These are phyloP conservation scores for Zaprionus lachaisei DNA, from an alignment of 1,140 invertebrate species.

Conservation along the genomic window DNA sequence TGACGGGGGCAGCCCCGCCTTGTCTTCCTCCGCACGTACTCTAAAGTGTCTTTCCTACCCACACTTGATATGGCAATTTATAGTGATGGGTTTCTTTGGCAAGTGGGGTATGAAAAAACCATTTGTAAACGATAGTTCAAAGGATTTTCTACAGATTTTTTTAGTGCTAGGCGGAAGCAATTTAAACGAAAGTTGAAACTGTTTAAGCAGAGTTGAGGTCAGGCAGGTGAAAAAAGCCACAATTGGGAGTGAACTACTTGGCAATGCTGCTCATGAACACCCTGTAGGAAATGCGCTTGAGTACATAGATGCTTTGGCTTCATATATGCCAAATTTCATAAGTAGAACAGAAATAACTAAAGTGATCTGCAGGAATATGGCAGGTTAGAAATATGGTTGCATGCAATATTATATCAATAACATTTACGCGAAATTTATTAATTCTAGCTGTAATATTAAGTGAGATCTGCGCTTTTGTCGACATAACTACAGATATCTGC, in stretches of 20 bases:
- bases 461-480: not conserved
- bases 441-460: too few species aligned
- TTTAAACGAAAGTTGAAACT: conserved; percentile 2
- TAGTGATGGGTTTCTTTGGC: not conserved
- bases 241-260: not conserved
- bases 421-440: too few species aligned
- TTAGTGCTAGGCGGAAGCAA: not conserved
- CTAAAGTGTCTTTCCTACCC: conserved; percentile 1
- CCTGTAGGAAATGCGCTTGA: not conserved
- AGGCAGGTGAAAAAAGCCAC: not conserved
- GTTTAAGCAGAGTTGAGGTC: not conserved
- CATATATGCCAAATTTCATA: not conserved
- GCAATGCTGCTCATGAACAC: not conserved
- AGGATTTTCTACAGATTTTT: conserved; percentile 5
- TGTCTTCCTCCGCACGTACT: conserved; percentile 6
- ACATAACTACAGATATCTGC: not conserved
- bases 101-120: not conserved
- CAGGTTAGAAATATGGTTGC: too few species aligned
- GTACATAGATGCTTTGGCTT: not conserved
- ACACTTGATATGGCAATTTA: not conserved
- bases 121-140: conserved; percentile 3
- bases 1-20: not conserved
- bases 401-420: too few species aligned
- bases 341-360: not conserved
- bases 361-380: too few species aligned